Evolutionary conservation across 2,888 invertebrate genomes (phyloP), one percentile per base, ranked within the genome.

Genomic region (Laspeyria flexula): DNA sequence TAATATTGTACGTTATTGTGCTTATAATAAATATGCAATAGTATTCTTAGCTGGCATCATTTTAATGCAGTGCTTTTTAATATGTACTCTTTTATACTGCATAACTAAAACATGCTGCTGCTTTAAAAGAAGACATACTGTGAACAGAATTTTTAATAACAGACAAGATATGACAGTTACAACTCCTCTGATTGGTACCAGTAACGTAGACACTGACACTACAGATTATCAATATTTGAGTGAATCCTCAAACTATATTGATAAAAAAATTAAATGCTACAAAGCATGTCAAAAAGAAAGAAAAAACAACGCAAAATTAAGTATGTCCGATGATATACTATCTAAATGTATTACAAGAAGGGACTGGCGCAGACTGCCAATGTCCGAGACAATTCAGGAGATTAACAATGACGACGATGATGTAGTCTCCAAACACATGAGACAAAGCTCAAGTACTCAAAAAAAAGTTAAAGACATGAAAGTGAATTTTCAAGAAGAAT

Each of bases 321-420:
- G 85, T 44, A 76, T 89, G 75, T 90, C 91, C 0, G 91, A 92
- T 48, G 91, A 91, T 60, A 89, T 91, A 11, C 52, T 92, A 30
- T 79, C 86, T 0, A 92, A 91, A 75, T 91, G 88, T 52, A 33
- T 91, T 3, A 88, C 81, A 1, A 77, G 90, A 55, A 69, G 91
- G 9, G 82, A 86, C 41, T 91, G 91, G 91, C 78, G 66, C 3
- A 73, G 73, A 1, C 65, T 81, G 15, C 73, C 78, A 3, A 78
- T 69, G 61, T 79, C 83, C 0, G 79, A 83, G 13, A 69, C 65
- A 0, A 73, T 74, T 7, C 69, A 61, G 0, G 81, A 78, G 65
- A 69, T 79, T 0, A 69, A 72, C n/a, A 72, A 74, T 16, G 79
- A 79, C 53, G n/a, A n/a, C 15, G 79, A 79, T 54, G 77, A 81